Evolutionary conservation across 2,888 invertebrate genomes (phyloP).

Genomic region (Galerucella nymphaeae): DNA sequence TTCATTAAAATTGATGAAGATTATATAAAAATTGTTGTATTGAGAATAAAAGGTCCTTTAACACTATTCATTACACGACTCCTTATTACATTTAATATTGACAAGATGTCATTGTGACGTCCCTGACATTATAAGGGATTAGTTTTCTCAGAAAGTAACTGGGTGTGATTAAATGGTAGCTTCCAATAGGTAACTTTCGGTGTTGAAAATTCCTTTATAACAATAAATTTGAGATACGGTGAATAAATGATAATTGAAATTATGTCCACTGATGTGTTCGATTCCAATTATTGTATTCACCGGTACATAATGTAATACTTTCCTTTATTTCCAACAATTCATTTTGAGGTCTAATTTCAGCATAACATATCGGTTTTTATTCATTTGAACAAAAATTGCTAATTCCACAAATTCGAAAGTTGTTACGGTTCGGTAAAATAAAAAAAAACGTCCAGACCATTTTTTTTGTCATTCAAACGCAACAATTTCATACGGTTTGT

Average conservation of each 20-base stretch:
- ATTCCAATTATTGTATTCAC: neutral
- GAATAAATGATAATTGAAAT: neutral
- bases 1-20: no score
- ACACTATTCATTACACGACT: no score
- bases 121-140: no score
- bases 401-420: neutral
- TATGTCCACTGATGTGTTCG: neutral
- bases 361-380: neutral
- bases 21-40: no score
- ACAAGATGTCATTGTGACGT: no score
- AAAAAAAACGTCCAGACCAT: no score
- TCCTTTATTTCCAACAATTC: neutral
- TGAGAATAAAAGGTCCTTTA: no score
- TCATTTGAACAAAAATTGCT: neutral
- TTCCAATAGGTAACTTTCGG: neutral
- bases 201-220: neutral
- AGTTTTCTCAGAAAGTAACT: neutral
- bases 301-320: slow-evolving; percentile 1
- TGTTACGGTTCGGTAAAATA: neutral
- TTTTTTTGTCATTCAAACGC: neutral
- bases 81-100: no score
- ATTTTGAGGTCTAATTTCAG: neutral
- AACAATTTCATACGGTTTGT: neutral
- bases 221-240: neutral
- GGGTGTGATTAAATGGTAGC: neutral